Conservation (phyloP, 2,113 vertebrate species). For the Actinemys pallida region DNA sequence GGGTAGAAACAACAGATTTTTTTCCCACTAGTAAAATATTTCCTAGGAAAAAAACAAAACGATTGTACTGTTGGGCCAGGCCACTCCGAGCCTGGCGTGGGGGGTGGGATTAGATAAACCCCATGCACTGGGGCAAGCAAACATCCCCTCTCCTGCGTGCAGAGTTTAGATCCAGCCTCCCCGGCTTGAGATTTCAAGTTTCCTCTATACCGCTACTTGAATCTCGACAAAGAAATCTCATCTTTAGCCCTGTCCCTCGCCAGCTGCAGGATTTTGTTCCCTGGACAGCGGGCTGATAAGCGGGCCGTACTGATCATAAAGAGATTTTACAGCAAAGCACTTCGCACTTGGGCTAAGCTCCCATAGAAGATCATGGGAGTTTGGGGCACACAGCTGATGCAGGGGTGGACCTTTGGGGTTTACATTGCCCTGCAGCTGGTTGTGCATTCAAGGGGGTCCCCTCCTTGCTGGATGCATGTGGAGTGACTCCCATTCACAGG, state of each 20-base stretch:
- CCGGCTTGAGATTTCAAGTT: neutral
- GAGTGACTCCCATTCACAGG: neutral
- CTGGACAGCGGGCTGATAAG: neutral
- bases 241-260: neutral
- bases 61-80: neutral
- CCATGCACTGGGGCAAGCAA: neutral
- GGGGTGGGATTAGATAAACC: neutral
- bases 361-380: neutral
- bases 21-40: neutral
- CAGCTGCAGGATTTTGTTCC: neutral
- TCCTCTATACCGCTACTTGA: neutral
- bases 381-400: neutral
- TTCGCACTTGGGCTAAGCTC: neutral
- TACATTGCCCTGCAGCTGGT: neutral
- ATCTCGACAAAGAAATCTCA: neutral
- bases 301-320: neutral
- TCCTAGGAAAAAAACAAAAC: neutral
- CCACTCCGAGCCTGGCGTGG: neutral
- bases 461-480: neutral
- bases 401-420: too few species aligned
- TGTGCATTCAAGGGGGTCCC: neutral
- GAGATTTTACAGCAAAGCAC: neutral
- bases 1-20: neutral
- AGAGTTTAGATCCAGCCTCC: neutral
- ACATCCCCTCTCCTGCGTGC: neutral